Base-by-base conservation (phyloP, 2,113 vertebrate species). In the Verasper variegatus region DNA sequence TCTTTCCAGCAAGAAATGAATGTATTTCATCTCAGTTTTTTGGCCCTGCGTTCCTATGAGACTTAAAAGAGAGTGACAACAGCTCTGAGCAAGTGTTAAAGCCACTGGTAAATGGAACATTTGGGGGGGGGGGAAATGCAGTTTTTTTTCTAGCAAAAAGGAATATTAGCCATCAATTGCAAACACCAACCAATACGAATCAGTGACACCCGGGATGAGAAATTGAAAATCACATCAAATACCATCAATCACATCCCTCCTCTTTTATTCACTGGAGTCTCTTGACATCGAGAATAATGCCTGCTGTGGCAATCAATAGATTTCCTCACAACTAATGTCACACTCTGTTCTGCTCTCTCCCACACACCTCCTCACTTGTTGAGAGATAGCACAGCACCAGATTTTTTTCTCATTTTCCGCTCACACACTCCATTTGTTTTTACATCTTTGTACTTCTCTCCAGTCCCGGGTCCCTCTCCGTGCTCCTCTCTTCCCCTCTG, bases 231-330 rank as follows among this genome's bases (percentile, higher is more conserved):
- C 26, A 56, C 78, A 69, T 76, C 78, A 81, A 80, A 81, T 74
- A 52, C 65, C 74, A 83, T 87, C 81, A 52, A 81, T 85, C 76
- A 80, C 17, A 58, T 42, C 71, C 62, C 37, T 18, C 59, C 35
- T 76, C 31, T 31, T 31, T 31, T 59, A 67, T 85, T 77, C 86
- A 67, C 47, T 27, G 68, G 42, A 76, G 65, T 80, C 71, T 82
- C 73, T 84, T 78, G 78, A 87, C 76, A 88, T 71, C 1, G 79
- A 84, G 78, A 86, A 83, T 75, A 91, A 92, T 82, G 78, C 73
- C 68, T 83, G 64, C 85, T 83, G 81, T 73, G 76, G 70, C 79
- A 85, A 88, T 93, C 91, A 87, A 90, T 92, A 92, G 73, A 85
- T 88, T 90, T 82, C 62, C 80, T 78, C 70, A 80, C 75, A 88